Evolutionary conservation across 2,797 vertebrate genomes (phyloP).

Genomic region (Etheostoma nigrum): DNA sequence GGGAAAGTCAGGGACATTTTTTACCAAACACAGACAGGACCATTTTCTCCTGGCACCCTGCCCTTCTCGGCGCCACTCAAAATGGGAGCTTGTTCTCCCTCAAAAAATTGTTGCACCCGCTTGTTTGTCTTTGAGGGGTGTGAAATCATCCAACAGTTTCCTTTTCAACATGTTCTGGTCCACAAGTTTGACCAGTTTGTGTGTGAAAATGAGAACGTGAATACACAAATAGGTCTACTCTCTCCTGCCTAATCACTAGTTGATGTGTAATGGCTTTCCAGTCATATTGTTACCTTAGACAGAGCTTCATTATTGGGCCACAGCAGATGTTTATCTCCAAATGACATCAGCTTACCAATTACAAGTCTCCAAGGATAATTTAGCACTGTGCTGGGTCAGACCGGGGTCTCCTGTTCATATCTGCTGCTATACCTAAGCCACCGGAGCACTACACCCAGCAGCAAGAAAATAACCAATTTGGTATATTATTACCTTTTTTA

Average conservation of each 20-base stretch:
- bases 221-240: constrained; percentile 57
- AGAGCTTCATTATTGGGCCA: constrained; percentile 76
- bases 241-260: constrained; percentile 68
- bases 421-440: constrained; percentile 63
- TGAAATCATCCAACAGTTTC: constrained; percentile 57
- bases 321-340: constrained; percentile 80
- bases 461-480: constrained; percentile 70
- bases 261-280: constrained; percentile 76
- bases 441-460: constrained; percentile 54
- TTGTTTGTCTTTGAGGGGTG: constrained; percentile 56
- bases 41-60: constrained; percentile 69
- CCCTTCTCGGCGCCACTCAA: constrained; percentile 58
- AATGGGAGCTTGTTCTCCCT: constrained; percentile 71
- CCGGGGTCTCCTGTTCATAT: constrained; percentile 63
- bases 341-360: constrained; percentile 82
- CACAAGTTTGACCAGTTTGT: constrained; percentile 59
- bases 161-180: constrained; percentile 48
- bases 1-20: constrained; percentile 70
- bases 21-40: constrained; percentile 69
- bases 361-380: constrained; percentile 79
- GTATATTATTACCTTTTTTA: constrained; percentile 59
- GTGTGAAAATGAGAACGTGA: constrained; percentile 38
- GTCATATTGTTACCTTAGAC: constrained; percentile 80
- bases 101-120: constrained; percentile 63
- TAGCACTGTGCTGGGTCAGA: constrained; percentile 68